A percentile compares a stretch with the other conserved stretches of the same genome.
These are phyloP conservation scores for Ochotona princeps DNA, from an alignment of 2,113 vertebrate species.

Conservation along the genomic window DNA sequence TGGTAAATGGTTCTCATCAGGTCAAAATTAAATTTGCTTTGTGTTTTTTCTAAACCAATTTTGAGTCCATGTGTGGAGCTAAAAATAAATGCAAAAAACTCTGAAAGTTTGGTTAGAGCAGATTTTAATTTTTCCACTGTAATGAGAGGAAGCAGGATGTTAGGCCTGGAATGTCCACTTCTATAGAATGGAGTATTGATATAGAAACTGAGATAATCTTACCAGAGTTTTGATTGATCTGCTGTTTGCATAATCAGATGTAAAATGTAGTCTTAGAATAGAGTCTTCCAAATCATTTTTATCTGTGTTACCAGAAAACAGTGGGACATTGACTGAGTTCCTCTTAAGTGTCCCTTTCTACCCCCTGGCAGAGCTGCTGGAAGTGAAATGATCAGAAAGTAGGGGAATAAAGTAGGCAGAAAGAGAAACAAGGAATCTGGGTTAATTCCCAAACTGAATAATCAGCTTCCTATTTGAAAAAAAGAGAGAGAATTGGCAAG, in stretches of 20 bases:
- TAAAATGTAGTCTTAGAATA: slow-evolving; percentile 68
- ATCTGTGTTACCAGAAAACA: slow-evolving; percentile 76
- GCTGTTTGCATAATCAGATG: slow-evolving; percentile 74
- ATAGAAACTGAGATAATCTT: slow-evolving; percentile 72
- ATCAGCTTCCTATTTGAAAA: slow-evolving; percentile 76
- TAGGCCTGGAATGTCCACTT: slow-evolving; percentile 53
- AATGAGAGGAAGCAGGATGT: slow-evolving; percentile 65
- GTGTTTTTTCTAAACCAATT: background rate
- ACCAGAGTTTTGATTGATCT: slow-evolving; percentile 66
- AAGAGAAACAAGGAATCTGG: slow-evolving; percentile 81
- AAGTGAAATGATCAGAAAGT: slow-evolving; percentile 77
- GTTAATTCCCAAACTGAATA: slow-evolving; percentile 83
- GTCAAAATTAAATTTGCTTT: slow-evolving; percentile 54
- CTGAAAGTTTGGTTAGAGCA: slow-evolving; percentile 48
- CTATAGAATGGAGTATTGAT: slow-evolving; percentile 61
- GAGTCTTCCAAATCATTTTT: slow-evolving; percentile 76
- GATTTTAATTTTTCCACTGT: slow-evolving; percentile 72
- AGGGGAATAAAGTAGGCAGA: slow-evolving; percentile 72
- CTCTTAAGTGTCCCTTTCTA: slow-evolving; percentile 74
- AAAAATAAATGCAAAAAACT: slow-evolving; percentile 73
- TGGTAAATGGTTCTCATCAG: slow-evolving; percentile 39
- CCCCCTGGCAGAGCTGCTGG: slow-evolving; percentile 77
- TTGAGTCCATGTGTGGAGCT: slow-evolving; percentile 43
- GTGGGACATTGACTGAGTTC: slow-evolving; percentile 73
- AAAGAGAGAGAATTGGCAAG: slow-evolving; percentile 78